phyloP scores from a whole-genome alignment of 2,113 vertebrate species.

The Gila orcuttii region DNA sequence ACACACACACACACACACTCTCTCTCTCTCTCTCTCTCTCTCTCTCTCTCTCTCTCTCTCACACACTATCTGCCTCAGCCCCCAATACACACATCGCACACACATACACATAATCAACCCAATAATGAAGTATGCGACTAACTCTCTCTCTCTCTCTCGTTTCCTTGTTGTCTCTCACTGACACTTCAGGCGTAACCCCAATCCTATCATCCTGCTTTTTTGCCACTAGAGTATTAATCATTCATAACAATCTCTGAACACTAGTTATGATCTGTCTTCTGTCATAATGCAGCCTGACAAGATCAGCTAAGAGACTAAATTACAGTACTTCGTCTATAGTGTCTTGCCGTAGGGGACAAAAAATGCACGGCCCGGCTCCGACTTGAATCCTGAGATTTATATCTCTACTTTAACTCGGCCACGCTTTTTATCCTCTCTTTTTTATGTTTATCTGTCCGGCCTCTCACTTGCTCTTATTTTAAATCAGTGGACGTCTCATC shows the following conservation, averaged over 20 bases:
- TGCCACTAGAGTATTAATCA: conserved; percentile 36
- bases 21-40: background rate
- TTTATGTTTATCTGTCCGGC: conserved; percentile 15
- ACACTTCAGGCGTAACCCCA: conserved; percentile 23
- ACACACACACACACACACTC: background rate
- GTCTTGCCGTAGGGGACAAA: conserved; percentile 27
- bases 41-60: background rate
- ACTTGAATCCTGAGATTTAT: conserved; percentile 31
- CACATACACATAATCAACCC: conserved; percentile 8
- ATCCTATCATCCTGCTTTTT: conserved; percentile 28
- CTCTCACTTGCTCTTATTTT: conserved; percentile 25
- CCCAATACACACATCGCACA: conserved; percentile 3
- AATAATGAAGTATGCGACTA: background rate
- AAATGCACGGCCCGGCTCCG: background rate
- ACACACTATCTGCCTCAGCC: background rate
- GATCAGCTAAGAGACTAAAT: conserved; percentile 43
- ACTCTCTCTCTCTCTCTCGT: background rate
- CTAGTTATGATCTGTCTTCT: conserved; percentile 47
- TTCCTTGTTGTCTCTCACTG: conserved; percentile 7
- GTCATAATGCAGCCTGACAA: conserved; percentile 48
- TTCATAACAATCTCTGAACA: conserved; percentile 44
- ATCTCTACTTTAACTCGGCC: conserved; percentile 9
- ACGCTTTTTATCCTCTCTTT: background rate
- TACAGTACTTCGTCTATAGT: conserved; percentile 36
- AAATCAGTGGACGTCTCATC: conserved; percentile 33